Conservation (phyloP, 2,888 invertebrate species). For the Archips crataeganus region DNA sequence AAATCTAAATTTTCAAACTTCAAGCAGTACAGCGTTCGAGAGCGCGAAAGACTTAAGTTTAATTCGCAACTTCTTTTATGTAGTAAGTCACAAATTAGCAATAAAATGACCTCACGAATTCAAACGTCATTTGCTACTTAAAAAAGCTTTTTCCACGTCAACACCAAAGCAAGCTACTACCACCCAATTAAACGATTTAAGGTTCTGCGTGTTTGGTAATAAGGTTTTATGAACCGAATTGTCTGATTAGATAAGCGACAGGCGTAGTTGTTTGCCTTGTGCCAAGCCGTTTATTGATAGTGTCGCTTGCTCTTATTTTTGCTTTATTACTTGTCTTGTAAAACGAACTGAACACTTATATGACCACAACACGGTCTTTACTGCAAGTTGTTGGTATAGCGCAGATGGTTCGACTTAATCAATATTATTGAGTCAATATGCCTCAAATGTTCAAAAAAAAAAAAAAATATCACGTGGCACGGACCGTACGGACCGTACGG, state of each 20-base stretch:
- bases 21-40: too few relatives aligned
- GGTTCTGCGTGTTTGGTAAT: neutral
- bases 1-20: too few relatives aligned
- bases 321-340: slow-evolving; percentile 20
- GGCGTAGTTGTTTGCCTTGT: slow-evolving; percentile 65
- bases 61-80: too few relatives aligned
- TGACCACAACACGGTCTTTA: too few relatives aligned
- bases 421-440: too few relatives aligned
- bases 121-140: slow-evolving; percentile 20
- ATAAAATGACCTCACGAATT: slow-evolving; percentile 4
- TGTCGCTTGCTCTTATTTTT: slow-evolving; percentile 42
- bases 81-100: neutral
- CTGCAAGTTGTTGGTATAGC: too few relatives aligned
- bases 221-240: neutral
- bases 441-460: too few relatives aligned
- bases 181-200: slow-evolving; percentile 12
- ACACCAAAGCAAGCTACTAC: neutral
- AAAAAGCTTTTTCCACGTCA: slow-evolving; percentile 28
- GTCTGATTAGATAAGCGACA: slow-evolving; percentile 54
- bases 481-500: too few relatives aligned
- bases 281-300: slow-evolving; percentile 51
- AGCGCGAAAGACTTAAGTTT: too few relatives aligned
- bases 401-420: too few relatives aligned
- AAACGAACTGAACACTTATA: neutral
- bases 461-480: too few relatives aligned